Evolutionary conservation across 2,888 invertebrate genomes (phyloP).

Genomic region (Polydrusus pterygomalis): DNA sequence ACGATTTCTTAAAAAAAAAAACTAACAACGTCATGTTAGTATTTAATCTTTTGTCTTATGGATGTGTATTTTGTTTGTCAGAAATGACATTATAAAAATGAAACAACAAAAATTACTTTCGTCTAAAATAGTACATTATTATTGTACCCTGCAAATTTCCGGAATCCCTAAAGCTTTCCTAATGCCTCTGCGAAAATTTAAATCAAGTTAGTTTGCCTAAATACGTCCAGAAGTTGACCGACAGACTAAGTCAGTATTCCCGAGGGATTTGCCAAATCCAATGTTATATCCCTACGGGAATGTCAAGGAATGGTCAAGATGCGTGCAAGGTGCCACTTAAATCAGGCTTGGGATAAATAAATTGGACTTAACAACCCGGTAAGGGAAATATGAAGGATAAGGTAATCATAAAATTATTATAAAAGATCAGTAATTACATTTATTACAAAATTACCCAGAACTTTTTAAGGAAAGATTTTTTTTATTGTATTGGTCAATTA

Average conservation of each 20-base stretch:
- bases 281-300: constrained; percentile 22
- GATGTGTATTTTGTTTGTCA: too few relatives aligned
- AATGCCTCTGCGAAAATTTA: constrained; percentile 11
- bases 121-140: not conserved
- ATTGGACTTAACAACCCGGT: constrained; percentile 26
- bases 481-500: too few relatives aligned
- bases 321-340: constrained; percentile 39
- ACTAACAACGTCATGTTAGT: too few relatives aligned
- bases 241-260: constrained; percentile 18
- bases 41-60: too few relatives aligned
- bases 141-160: not conserved
- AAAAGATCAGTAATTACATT: too few relatives aligned
- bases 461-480: too few relatives aligned
- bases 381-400: not conserved
- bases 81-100: too few relatives aligned
- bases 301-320: constrained; percentile 46
- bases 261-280: constrained; percentile 35
- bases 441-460: too few relatives aligned
- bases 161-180: not conserved
- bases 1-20: too few relatives aligned
- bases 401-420: too few relatives aligned
- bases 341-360: constrained; percentile 40
- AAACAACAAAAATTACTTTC: not conserved
- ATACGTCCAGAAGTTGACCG: constrained; percentile 24
- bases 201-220: constrained; percentile 17